Conservation (phyloP, 2,888 invertebrate species). For the Pristionchus japonicus region DNA sequence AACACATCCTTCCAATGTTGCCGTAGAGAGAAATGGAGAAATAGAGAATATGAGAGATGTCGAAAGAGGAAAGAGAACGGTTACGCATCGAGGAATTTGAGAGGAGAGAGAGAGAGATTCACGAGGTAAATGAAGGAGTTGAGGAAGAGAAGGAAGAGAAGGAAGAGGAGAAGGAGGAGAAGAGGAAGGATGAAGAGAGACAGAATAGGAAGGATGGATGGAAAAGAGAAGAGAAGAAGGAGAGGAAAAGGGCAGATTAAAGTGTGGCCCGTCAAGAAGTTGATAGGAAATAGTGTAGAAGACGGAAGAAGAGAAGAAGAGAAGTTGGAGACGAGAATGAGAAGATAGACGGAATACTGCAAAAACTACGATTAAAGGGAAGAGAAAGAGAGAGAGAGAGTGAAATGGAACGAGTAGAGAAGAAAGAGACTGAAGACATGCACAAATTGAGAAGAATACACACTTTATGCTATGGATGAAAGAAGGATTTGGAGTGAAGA, state of each 20-base stretch:
- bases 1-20: conserved; percentile 1
- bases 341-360: neutral
- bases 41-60: neutral
- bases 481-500: neutral
- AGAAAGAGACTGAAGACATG: conserved; percentile 9
- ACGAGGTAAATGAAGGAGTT: neutral
- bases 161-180: neutral
- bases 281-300: conserved; percentile 29
- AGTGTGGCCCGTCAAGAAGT: neutral
- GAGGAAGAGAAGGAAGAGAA: conserved; percentile 7
- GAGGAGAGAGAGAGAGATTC: conserved; percentile 1
- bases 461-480: neutral
- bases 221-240: neutral
- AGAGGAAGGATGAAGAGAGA: neutral
- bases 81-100: conserved; percentile 43
- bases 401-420: conserved; percentile 27
- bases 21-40: conserved; percentile 18
- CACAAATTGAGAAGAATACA: neutral
- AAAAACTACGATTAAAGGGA: conserved; percentile 40
- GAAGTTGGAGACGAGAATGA: neutral
- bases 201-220: neutral
- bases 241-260: neutral
- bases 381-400: conserved; percentile 45
- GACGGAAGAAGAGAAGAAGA: neutral
- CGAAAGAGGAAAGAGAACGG: conserved; percentile 35